phyloP scores from a whole-genome alignment of 2,797 vertebrate species.

The Liparis tanakae region DNA sequence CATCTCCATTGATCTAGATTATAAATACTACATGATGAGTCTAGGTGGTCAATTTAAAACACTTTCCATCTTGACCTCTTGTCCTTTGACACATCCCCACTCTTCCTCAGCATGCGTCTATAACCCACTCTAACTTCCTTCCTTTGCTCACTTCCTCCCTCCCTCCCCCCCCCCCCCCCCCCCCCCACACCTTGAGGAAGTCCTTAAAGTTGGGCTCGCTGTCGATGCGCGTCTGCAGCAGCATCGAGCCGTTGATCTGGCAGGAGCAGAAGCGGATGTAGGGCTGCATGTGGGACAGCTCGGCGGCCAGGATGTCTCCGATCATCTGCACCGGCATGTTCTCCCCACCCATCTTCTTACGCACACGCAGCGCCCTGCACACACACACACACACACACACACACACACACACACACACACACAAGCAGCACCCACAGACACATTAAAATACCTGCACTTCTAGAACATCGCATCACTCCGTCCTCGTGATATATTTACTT shows the following conservation, averaged over 20 bases:
- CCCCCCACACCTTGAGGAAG: conserved; percentile 89
- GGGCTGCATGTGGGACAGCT: conserved; percentile 95
- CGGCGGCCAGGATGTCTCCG: conserved; percentile 89
- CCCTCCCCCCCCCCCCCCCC: conserved; percentile 33
- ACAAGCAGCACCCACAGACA: background rate
- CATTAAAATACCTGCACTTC: background rate
- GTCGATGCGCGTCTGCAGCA: conserved; percentile 92
- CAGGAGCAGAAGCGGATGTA: conserved; percentile 97
- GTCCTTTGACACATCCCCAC: background rate
- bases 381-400: background rate
- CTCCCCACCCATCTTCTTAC: conserved; percentile 92
- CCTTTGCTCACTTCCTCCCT: background rate
- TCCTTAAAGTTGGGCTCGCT: conserved; percentile 92
- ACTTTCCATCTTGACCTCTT: background rate
- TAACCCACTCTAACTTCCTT: background rate
- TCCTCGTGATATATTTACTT: conserved; percentile 84
- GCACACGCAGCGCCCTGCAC: conserved; percentile 87
- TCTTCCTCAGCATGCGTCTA: background rate
- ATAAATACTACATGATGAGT: background rate
- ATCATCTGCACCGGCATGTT: conserved; percentile 94
- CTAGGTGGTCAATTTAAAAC: background rate
- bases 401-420: conserved; percentile 7
- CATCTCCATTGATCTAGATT: background rate
- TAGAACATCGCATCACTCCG: background rate
- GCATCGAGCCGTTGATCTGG: conserved; percentile 90